Evolutionary conservation across 2,888 invertebrate genomes (phyloP).

Genomic region (Chydorus sphaericus): DNA sequence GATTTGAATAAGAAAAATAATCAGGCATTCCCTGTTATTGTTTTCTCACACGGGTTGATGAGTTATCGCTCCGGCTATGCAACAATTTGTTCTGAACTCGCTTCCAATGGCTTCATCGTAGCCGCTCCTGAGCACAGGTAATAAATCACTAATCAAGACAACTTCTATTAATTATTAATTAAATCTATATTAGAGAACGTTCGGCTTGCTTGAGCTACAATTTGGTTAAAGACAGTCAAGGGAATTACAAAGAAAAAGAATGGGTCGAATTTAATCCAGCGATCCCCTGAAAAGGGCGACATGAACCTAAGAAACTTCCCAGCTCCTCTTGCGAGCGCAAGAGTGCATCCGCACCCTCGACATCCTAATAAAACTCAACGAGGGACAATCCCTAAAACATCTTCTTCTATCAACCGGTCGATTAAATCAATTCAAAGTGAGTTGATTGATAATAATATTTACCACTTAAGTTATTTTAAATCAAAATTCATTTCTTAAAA

Average conservation of each 20-base stretch:
- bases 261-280: conserved; percentile 6
- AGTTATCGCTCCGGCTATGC: conserved; percentile 45
- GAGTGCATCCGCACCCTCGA: conserved; percentile 38
- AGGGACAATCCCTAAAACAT: conserved; percentile 28
- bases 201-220: conserved; percentile 16
- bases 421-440: conserved; percentile 28
- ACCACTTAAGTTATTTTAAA: too few species aligned
- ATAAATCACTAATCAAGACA: too few species aligned
- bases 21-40: conserved; percentile 36
- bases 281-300: conserved; percentile 1
- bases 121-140: conserved; percentile 49
- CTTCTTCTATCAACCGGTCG: conserved; percentile 31
- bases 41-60: conserved; percentile 50
- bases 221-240: background rate
- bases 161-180: background rate
- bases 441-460: background rate
- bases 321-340: conserved; percentile 35
- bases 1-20: conserved; percentile 26
- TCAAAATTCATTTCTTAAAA: conserved; percentile 22
- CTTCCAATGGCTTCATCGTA: conserved; percentile 48
- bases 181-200: conserved; percentile 13
- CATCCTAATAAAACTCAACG: conserved; percentile 34
- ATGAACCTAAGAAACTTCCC: conserved; percentile 10
- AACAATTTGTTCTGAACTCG: conserved; percentile 42
- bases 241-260: conserved; percentile 7